Evolutionary conservation across 1,140 invertebrate species (phyloP), one percentile per base, ranked within the genome.

Genomic region (Drosophila funebris): DNA sequence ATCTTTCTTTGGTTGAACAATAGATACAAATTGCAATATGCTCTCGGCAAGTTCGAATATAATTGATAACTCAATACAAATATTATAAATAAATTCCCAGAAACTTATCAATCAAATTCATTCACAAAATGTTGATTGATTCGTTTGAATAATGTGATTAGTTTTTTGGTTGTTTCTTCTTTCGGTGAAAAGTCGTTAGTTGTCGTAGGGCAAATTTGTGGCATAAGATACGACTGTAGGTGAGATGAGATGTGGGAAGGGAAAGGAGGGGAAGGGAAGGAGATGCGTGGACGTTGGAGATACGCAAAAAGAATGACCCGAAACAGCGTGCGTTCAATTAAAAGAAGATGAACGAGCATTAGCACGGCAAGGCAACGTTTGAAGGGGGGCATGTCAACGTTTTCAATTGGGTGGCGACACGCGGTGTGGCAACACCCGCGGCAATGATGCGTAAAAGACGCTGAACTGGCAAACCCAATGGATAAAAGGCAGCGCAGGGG

Each of bases 301-400:
- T 16, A 8, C 6, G 46, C 46, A 29, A 14, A 48, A 29, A 14
- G 24, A 43, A 54, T 62, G 48, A 31, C 44, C 37, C 62, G 14
- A 53, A 67, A 62, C 64, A 64, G 67, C 62, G 61, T 67, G 70
- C 63, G 63, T 76, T 76, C 70, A 73, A 76, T 76, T 73, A 73
- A 76, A 63, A 53, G 74, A 73, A 58, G 70, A 73, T 63, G 46
- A 76, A 69, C 70, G 74, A 73, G 52, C 57, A 37, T 44, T 36
- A 29, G 43, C 33, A 31, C 29, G 33, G 46, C 53, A 67, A 33
- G 48, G 54, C 44, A 60, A 52, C 63, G 54, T 14, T 41, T 29
- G 54, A 9, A 18, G 39, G 4, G 39, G 4, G 11, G 48, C 20
- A 22, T 18, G 48, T 36, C 43, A 54, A 37, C 67, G 53, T 36